These are phyloP conservation scores for Poecilia latipinna DNA, from an alignment of 2,113 vertebrate species.

Conservation along the genomic window DNA sequence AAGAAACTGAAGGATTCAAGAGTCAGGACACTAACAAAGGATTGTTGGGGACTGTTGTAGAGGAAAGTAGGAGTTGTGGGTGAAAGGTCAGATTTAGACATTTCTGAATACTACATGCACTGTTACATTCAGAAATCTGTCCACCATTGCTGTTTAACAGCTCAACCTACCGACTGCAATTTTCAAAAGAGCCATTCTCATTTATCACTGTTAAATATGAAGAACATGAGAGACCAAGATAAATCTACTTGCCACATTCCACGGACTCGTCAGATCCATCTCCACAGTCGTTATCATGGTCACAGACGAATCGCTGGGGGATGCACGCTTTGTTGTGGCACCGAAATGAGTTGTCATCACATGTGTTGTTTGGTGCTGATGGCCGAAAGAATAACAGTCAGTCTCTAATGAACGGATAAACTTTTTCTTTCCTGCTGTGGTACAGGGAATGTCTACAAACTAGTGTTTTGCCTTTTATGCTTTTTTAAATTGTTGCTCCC, in stretches of 20 bases:
- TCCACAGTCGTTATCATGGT: constrained; percentile 95
- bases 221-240: constrained; percentile 8
- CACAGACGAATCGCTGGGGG: constrained; percentile 92
- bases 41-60: too few species aligned
- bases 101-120: too few species aligned
- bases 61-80: too few species aligned
- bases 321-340: constrained; percentile 94
- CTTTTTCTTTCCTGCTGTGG: constrained; percentile 7
- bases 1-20: neutral
- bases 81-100: too few species aligned
- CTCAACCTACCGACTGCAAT: neutral
- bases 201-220: neutral
- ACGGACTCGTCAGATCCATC: constrained; percentile 94
- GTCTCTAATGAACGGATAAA: constrained; percentile 12
- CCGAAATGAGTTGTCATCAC: constrained; percentile 92
- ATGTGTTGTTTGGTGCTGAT: constrained; percentile 95
- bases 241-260: constrained; percentile 89
- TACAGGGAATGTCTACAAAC: neutral
- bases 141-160: neutral
- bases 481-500: neutral
- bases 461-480: neutral
- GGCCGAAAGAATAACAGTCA: constrained; percentile 11
- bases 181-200: neutral
- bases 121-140: neutral
- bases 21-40: too few species aligned